Evolutionary conservation across 30 jellyfish, hydroid and myxozoan species (phyloP).

Genomic region (Rhopilema esculentum): DNA sequence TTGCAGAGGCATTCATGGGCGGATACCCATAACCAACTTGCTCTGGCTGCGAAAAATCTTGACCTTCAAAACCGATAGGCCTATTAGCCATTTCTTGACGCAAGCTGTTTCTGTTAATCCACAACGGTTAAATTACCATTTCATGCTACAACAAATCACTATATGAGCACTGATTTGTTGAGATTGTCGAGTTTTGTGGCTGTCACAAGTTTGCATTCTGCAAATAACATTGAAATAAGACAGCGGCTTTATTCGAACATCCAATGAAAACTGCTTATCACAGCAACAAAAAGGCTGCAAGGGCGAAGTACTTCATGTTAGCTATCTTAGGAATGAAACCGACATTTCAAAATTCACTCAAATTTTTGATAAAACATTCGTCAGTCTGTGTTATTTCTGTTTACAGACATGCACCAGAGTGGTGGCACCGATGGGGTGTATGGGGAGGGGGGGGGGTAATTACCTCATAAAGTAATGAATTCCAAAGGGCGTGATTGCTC

Average conservation of each 20-base stretch:
- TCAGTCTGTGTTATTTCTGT: no score
- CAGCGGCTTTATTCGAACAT: background rate
- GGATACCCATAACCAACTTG: conserved; percentile 59
- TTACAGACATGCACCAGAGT: no score
- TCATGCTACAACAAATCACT: background rate
- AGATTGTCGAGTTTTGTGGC: background rate
- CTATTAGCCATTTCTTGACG: conserved; percentile 31
- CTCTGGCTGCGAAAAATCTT: background rate
- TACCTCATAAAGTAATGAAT: no score
- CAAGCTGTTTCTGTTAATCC: background rate
- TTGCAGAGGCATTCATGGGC: conserved; percentile 50
- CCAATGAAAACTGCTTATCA: background rate
- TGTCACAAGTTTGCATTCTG: background rate
- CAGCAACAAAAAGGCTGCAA: background rate
- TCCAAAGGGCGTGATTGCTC: no score
- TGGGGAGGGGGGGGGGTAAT: no score
- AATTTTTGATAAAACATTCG: no score
- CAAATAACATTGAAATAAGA: background rate
- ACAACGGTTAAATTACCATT: background rate
- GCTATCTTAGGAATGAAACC: background rate
- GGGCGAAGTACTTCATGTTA: background rate
- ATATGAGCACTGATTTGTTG: background rate
- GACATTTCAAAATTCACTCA: no score
- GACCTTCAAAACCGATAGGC: conserved; percentile 63
- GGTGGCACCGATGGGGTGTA: no score